phyloP scores from a whole-genome alignment of 2,113 vertebrate species.

The Tringa solitaria region DNA sequence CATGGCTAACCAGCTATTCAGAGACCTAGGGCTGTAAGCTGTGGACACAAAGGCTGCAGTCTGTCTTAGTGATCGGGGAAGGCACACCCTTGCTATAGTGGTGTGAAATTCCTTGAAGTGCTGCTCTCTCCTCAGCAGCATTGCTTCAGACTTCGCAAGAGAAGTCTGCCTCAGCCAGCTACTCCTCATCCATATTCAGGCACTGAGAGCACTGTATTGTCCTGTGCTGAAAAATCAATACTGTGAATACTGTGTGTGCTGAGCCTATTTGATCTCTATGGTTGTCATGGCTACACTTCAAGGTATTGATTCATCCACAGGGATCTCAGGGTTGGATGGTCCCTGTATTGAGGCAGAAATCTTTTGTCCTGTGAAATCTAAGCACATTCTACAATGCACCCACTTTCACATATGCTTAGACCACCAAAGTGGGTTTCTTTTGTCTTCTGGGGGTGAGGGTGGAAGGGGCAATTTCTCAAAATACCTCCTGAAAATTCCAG shows the following conservation, averaged over 20 bases:
- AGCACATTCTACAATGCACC: background rate
- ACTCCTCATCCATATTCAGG: conserved; percentile 54
- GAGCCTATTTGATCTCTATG: conserved; percentile 44
- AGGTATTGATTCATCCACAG: conserved; percentile 65
- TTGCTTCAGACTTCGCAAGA: background rate
- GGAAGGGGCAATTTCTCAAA: background rate
- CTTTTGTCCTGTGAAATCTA: conserved; percentile 54
- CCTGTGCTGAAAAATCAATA: conserved; percentile 67
- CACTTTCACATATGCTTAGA: background rate
- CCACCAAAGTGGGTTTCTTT: background rate
- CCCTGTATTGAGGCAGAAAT: conserved; percentile 25
- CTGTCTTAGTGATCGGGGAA: background rate
- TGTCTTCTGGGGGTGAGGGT: background rate
- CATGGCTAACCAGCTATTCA: background rate
- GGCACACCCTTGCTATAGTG: background rate
- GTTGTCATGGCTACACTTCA: conserved; percentile 71
- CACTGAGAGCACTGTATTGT: conserved; percentile 30
- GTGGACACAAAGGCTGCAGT: background rate
- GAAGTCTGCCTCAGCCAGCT: conserved; percentile 10
- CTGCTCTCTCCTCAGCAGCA: background rate
- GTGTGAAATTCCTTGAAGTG: conserved; percentile 15
- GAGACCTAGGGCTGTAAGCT: background rate
- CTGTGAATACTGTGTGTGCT: conserved; percentile 49
- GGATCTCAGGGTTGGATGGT: conserved; percentile 53
- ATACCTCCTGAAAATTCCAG: background rate